A percentile compares a stretch with the other conserved stretches of the same genome.
Conservation (phyloP, 1,140 invertebrate species). For the Pseudomyrmex sp. region DNA sequence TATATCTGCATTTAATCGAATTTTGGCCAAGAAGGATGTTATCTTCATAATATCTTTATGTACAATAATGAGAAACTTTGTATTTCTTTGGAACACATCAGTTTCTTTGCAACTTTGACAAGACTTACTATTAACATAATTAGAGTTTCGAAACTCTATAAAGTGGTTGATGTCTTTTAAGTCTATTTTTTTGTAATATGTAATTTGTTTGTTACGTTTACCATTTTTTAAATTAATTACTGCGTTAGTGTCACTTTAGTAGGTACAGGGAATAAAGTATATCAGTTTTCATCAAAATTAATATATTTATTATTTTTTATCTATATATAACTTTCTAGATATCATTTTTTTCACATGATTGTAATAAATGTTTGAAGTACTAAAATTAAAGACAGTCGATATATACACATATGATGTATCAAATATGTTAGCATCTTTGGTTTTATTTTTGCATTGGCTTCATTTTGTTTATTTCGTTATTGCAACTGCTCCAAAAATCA, state of each 20-base stretch:
- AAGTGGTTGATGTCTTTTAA: slow-evolving; percentile 2
- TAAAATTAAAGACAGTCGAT: too few relatives aligned
- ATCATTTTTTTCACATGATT: too few relatives aligned
- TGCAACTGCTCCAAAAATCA: neutral
- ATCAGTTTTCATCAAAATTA: too few relatives aligned
- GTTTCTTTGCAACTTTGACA: neutral
- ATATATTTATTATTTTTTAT: too few relatives aligned
- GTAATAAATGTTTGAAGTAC: too few relatives aligned
- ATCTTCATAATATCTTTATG: neutral
- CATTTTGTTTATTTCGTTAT: neutral
- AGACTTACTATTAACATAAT: neutral
- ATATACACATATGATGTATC: neutral
- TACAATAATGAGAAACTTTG: neutral
- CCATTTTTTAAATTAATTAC: too few relatives aligned
- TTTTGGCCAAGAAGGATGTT: neutral
- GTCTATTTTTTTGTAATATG: neutral
- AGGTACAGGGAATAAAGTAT: too few relatives aligned
- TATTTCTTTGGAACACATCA: neutral
- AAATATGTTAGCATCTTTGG: neutral
- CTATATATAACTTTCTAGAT: too few relatives aligned
- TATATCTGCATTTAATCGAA: neutral
- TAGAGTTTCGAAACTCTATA: neutral
- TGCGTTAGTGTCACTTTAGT: too few relatives aligned
- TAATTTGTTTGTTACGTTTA: too few relatives aligned
- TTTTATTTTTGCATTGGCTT: neutral